Conservation (phyloP, 2,888 invertebrate genomes). For the Xiphydria camelus region DNA sequence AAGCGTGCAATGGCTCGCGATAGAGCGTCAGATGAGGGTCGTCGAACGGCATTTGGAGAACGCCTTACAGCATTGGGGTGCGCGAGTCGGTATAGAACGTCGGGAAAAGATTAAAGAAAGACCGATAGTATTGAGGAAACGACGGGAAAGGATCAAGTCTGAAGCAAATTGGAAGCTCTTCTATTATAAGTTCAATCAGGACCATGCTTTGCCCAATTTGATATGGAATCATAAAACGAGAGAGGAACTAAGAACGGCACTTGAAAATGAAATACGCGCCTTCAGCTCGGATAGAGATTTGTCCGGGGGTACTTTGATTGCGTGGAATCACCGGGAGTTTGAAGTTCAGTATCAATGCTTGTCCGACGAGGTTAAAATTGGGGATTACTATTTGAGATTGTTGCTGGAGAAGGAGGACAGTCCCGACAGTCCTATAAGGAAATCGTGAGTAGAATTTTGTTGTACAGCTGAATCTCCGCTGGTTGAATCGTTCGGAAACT, state of each 20-base stretch:
- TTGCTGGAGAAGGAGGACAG: slow-evolving; percentile 88
- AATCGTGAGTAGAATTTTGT: slow-evolving; percentile 74
- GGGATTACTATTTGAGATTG: slow-evolving; percentile 95
- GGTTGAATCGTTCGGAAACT: too few relatives aligned
- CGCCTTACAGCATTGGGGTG: slow-evolving; percentile 75
- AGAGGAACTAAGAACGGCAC: slow-evolving; percentile 88
- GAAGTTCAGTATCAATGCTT: slow-evolving; percentile 93
- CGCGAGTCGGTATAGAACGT: slow-evolving; percentile 64
- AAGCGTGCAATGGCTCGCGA: slow-evolving; percentile 72
- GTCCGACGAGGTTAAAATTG: slow-evolving; percentile 95
- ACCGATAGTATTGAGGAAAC: slow-evolving; percentile 88
- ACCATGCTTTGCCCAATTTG: slow-evolving; percentile 93
- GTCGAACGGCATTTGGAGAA: slow-evolving; percentile 83
- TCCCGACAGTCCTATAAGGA: slow-evolving; percentile 83
- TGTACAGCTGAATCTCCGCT: too few relatives aligned
- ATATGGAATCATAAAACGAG: slow-evolving; percentile 99
- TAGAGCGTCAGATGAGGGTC: slow-evolving; percentile 73
- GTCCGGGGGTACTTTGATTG: slow-evolving; percentile 75
- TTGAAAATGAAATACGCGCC: slow-evolving; percentile 91
- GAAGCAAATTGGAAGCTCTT: slow-evolving; percentile 91
- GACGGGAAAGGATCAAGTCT: slow-evolving; percentile 85
- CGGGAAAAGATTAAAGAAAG: slow-evolving; percentile 70
- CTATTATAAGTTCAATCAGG: slow-evolving; percentile 91
- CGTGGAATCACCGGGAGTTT: slow-evolving; percentile 99
- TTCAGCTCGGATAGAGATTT: slow-evolving; percentile 90